Percentiles rank a stretch among this genome's conserved stretches.
phyloP scores from a whole-genome alignment of 2,797 vertebrate species.

The Carduelis carduelis region DNA sequence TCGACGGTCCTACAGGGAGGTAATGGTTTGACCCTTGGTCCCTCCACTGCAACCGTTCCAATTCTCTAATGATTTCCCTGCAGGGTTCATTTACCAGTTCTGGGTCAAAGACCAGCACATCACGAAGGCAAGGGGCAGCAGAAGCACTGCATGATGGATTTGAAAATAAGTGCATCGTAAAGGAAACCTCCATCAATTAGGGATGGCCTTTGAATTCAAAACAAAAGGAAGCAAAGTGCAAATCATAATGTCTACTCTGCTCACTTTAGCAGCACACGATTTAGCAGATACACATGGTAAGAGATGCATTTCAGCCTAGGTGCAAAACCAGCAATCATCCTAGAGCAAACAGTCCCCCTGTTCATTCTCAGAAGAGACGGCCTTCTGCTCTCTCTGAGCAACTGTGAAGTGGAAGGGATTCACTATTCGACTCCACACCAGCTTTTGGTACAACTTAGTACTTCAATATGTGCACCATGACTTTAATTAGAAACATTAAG shows the following conservation, averaged over 20 bases:
- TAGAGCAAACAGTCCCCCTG: background rate
- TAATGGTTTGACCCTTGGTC: slow-evolving; percentile 69
- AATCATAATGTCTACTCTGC: background rate
- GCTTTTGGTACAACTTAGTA: background rate
- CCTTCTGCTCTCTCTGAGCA: background rate
- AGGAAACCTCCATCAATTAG: slow-evolving; percentile 63
- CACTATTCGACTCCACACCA: background rate
- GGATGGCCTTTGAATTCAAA: slow-evolving; percentile 56
- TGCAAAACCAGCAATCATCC: background rate
- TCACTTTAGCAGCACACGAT: background rate
- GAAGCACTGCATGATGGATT: slow-evolving; percentile 49
- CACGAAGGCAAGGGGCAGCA: slow-evolving; percentile 43
- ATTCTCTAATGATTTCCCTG: slow-evolving; percentile 72
- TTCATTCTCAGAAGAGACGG: background rate
- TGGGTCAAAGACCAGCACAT: slow-evolving; percentile 69
- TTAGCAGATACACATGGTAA: background rate
- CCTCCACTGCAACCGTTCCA: slow-evolving; percentile 26
- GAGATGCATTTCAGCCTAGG: background rate
- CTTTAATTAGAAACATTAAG: background rate
- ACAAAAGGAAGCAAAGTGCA: slow-evolving; percentile 49
- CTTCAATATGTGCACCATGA: background rate
- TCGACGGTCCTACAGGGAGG: slow-evolving; percentile 24
- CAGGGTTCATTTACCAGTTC: slow-evolving; percentile 73
- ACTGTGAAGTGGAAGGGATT: background rate
- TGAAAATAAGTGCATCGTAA: slow-evolving; percentile 58